These are phyloP conservation scores for Phrynosoma blainvillii DNA, from an alignment of 2,113 vertebrate genomes.

Conservation along the genomic window DNA sequence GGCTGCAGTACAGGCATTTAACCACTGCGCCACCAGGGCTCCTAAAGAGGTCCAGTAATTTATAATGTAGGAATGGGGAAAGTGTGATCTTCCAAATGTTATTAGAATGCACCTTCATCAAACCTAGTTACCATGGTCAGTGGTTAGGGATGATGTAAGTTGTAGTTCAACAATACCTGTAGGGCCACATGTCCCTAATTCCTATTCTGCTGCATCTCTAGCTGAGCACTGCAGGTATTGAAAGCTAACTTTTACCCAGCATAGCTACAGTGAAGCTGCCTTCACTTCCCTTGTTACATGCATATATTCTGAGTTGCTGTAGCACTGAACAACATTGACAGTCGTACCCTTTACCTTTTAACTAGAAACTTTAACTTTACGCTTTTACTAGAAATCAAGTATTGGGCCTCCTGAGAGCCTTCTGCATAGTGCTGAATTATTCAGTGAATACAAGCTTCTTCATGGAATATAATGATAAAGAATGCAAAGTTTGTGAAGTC, in stretches of 20 bases:
- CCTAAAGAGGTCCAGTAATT: background rate
- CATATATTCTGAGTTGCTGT: background rate
- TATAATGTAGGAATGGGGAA: background rate
- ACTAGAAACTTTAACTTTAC: slow-evolving; percentile 5
- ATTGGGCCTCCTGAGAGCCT: background rate
- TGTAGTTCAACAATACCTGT: background rate
- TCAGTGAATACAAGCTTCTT: background rate
- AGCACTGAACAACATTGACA: background rate
- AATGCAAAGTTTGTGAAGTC: accelerated
- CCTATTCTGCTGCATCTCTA: background rate
- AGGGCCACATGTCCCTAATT: background rate
- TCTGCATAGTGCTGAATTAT: background rate
- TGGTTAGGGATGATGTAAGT: background rate
- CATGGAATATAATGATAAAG: background rate
- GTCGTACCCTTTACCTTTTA: background rate
- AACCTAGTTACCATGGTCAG: background rate
- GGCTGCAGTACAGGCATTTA: too few species aligned
- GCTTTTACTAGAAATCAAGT: background rate
- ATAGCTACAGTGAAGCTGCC: background rate
- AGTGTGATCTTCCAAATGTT: background rate
- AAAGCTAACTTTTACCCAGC: background rate
- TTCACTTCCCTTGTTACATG: slow-evolving; percentile 13
- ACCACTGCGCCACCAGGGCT: too few species aligned
- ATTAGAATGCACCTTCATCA: background rate
- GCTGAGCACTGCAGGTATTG: background rate